Evolutionary conservation across 2,113 vertebrate genomes (phyloP).

Genomic region (Otocyon megalotis): DNA sequence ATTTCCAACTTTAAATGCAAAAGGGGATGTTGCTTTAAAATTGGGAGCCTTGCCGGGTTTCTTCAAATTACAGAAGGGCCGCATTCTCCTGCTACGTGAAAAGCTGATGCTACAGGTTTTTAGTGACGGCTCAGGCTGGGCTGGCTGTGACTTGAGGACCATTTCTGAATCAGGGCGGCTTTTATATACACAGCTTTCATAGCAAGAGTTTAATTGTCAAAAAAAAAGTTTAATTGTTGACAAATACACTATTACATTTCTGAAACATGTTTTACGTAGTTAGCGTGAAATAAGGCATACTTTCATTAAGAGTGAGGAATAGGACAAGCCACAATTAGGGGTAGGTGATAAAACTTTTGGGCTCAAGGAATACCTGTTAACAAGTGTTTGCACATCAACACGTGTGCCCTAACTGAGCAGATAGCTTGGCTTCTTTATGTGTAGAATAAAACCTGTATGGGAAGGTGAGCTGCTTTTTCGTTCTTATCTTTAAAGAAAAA

Average conservation of each 20-base stretch:
- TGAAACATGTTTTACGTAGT: conserved; percentile 2
- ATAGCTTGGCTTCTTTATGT: not conserved
- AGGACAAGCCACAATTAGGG: not conserved
- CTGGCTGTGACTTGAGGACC: not conserved
- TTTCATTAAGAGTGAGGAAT: not conserved
- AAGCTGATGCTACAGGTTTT: not conserved
- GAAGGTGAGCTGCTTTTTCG: not conserved
- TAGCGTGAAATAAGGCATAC: not conserved
- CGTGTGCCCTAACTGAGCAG: not conserved
- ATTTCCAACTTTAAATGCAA: not conserved
- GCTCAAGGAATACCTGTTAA: not conserved
- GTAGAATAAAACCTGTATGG: not conserved
- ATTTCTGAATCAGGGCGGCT: not conserved
- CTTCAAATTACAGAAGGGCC: not conserved
- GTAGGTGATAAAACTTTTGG: not conserved
- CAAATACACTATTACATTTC: conserved; percentile 23
- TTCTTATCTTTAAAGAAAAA: not conserved
- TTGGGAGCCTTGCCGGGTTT: not conserved
- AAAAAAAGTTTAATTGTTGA: not conserved
- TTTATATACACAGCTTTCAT: not conserved
- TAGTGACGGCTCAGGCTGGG: not conserved
- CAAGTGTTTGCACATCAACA: not conserved
- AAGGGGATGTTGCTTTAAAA: not conserved
- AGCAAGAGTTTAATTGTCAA: not conserved
- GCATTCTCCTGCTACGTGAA: not conserved